These are phyloP conservation scores for Rotaria macrura DNA, from an alignment of 2,888 invertebrate genomes.

Conservation along the genomic window DNA sequence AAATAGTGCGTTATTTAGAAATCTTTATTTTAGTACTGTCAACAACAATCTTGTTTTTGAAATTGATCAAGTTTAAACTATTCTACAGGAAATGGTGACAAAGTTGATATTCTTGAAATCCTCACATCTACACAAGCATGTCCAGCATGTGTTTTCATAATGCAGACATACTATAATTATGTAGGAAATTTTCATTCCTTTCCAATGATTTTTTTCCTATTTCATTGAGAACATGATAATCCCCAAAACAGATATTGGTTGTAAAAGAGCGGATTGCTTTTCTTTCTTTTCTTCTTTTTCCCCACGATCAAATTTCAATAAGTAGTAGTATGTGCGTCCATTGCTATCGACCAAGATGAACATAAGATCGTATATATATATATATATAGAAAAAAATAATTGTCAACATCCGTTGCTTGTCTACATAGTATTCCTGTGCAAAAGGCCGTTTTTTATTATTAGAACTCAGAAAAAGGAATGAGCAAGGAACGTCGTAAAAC, in stretches of 20 bases:
- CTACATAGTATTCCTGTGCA: not conserved
- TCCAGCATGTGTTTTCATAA: not conserved
- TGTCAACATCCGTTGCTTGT: constrained; percentile 12
- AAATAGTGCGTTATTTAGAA: no score
- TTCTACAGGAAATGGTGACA: not conserved
- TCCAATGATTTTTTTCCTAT: no score
- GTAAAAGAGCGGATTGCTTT: no score
- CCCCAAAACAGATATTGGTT: no score
- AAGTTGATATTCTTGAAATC: not conserved
- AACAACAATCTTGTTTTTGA: no score
- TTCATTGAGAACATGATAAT: no score
- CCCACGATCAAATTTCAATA: not conserved
- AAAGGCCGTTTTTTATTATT: not conserved
- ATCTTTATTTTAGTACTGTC: no score
- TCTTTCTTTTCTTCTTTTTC: not conserved
- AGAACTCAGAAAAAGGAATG: not conserved
- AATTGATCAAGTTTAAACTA: no score
- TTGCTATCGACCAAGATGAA: not conserved
- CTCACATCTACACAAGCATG: not conserved
- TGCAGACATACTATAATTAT: no score
- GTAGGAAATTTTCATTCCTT: no score
- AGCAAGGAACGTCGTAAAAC: not conserved
- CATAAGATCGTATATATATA: not conserved
- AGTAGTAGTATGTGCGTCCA: not conserved
- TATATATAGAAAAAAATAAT: not conserved